Percentiles rank a stretch among this genome's conserved stretches.
phyloP scores from a whole-genome alignment of 2,113 vertebrate species.

The Rhinopithecus roxellana region DNA sequence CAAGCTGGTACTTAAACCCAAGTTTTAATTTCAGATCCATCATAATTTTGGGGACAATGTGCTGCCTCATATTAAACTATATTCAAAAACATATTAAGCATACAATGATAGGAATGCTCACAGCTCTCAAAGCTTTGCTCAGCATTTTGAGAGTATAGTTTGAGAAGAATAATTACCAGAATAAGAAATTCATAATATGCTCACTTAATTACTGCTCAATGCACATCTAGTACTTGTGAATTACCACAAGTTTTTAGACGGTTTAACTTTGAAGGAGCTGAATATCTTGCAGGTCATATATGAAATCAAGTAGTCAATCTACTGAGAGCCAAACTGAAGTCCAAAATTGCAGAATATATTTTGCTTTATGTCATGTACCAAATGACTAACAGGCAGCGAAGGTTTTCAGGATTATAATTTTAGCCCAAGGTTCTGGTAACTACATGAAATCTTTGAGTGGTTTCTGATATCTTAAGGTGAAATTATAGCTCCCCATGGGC shows the following conservation, averaged over 20 bases:
- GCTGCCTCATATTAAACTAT: not conserved
- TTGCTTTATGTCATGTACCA: constrained; percentile 63
- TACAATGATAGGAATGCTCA: not conserved
- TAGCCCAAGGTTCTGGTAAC: constrained; percentile 68
- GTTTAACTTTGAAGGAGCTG: constrained; percentile 39
- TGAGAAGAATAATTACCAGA: constrained; percentile 55
- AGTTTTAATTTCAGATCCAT: constrained; percentile 12
- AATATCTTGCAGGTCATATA: constrained; percentile 30
- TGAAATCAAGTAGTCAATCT: constrained; percentile 45
- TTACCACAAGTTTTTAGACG: constrained; percentile 13
- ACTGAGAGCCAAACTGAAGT: constrained; percentile 41
- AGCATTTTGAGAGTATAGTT: not conserved
- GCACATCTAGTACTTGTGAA: constrained; percentile 47
- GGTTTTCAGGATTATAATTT: constrained; percentile 70
- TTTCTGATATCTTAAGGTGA: constrained; percentile 72
- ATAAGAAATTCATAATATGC: constrained; percentile 42
- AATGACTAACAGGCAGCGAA: constrained; percentile 58
- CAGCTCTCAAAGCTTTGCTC: not conserved
- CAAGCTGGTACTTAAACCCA: not conserved
- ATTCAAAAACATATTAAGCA: not conserved
- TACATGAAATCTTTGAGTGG: constrained; percentile 67
- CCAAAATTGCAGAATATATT: constrained; percentile 40
- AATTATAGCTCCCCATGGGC: constrained; percentile 63
- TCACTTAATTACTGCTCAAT: constrained; percentile 24
- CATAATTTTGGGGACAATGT: not conserved